Percentiles rank a stretch among this genome's conserved stretches.
Conservation (phyloP, 2,113 vertebrate genomes). For the Erythrocebus patas region DNA sequence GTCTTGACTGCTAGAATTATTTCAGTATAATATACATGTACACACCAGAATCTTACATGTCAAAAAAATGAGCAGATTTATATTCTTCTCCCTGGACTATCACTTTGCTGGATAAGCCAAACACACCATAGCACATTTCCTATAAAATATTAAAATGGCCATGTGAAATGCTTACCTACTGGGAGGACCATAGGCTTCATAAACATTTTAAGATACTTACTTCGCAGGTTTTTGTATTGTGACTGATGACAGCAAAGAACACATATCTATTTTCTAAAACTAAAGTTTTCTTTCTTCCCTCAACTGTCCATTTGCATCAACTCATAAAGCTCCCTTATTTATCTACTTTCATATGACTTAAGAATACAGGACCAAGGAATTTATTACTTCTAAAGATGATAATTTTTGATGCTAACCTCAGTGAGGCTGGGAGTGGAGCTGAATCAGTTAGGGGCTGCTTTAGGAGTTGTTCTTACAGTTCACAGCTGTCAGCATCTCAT, state of each 20-base stretch:
- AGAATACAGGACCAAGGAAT: neutral
- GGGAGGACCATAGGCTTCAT: neutral
- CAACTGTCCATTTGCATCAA: neutral
- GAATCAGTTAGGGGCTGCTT: neutral
- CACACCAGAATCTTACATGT: neutral
- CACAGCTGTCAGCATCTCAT: neutral
- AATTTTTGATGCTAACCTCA: neutral
- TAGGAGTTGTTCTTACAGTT: no score
- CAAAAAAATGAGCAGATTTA: neutral
- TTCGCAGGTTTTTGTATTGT: neutral
- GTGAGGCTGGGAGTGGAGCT: neutral
- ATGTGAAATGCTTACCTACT: neutral
- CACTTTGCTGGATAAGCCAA: neutral
- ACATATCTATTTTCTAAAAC: neutral
- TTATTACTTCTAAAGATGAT: neutral
- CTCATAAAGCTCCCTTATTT: neutral
- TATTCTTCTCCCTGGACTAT: neutral
- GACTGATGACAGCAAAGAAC: neutral
- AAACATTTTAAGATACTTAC: conserved; percentile 29
- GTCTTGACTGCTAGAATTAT: neutral
- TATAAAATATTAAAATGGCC: neutral
- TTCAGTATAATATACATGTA: neutral
- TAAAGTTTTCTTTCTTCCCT: neutral
- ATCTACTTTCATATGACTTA: neutral
- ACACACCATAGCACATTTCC: neutral